phyloP scores from a whole-genome alignment of 2,797 vertebrate genomes.

The Anisognathus igniventris region DNA sequence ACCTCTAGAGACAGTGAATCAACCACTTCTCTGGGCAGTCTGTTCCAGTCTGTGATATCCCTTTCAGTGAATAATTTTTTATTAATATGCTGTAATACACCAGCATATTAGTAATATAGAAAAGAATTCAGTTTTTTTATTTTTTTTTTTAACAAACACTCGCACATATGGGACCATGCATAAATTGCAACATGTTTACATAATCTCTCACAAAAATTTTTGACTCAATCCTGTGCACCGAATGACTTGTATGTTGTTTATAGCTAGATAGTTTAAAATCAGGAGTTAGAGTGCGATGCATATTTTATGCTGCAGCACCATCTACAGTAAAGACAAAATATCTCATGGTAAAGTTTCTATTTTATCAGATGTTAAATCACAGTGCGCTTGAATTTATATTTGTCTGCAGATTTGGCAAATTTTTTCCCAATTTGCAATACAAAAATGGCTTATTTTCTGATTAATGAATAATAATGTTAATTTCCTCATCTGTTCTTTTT shows the following conservation, averaged over 20 bases:
- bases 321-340: not conserved
- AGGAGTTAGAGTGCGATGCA: not conserved
- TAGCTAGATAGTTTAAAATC: not conserved
- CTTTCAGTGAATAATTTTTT: not conserved
- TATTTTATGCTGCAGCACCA: constrained; percentile 40
- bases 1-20: not conserved
- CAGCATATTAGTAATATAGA: not conserved
- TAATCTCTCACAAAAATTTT: not conserved
- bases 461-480: not conserved
- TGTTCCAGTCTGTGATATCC: not conserved
- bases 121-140: fast-evolving
- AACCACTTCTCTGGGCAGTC: not conserved
- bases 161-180: not conserved
- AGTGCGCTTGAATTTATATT: not conserved
- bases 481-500: not conserved
- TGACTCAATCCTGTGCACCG: not conserved
- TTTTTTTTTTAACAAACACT: not conserved
- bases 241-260: not conserved
- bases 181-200: not conserved
- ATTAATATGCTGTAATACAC: not conserved
- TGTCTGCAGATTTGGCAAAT: not conserved
- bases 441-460: not conserved
- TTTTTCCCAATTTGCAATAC: not conserved
- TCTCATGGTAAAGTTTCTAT: not conserved
- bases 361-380: not conserved